A percentile compares a stretch with the other conserved stretches of the same genome.
phyloP scores from a whole-genome alignment of 2,113 vertebrate genomes.

The Lamprologus ornatipinnis region DNA sequence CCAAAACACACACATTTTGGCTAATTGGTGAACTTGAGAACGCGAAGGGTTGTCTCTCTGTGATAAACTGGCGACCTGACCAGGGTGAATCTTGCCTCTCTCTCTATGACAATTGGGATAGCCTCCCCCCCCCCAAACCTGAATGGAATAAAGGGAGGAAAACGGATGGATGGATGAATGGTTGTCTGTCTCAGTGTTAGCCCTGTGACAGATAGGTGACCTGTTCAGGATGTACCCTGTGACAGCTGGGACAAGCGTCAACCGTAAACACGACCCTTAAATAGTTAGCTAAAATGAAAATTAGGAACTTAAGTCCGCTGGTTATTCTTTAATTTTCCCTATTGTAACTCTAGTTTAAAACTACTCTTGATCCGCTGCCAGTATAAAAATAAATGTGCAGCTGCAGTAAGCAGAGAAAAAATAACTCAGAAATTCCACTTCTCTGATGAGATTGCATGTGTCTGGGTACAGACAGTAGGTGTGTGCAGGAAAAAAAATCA shows the following conservation, averaged over 20 bases:
- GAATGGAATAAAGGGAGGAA: background rate
- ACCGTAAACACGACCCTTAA: fast-evolving
- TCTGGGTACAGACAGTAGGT: background rate
- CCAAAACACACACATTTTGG: background rate
- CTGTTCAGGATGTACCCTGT: background rate
- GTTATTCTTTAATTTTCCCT: background rate
- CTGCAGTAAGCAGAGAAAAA: background rate
- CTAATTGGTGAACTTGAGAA: background rate
- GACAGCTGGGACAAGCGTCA: background rate
- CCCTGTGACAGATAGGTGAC: background rate
- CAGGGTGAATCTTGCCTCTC: background rate
- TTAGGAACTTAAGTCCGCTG: background rate
- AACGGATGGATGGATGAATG: background rate
- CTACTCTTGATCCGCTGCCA: background rate
- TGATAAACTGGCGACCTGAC: background rate
- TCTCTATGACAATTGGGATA: background rate
- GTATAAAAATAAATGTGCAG: background rate
- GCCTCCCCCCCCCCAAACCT: background rate
- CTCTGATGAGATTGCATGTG: background rate
- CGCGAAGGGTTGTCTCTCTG: fast-evolving
- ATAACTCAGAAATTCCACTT: background rate
- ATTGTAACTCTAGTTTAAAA: background rate
- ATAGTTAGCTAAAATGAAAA: background rate
- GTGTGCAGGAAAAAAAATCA: background rate
- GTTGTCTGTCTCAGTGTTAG: background rate